Base-by-base conservation (phyloP, 2,888 invertebrate species). In the Rhorus exstirpatorius region DNA sequence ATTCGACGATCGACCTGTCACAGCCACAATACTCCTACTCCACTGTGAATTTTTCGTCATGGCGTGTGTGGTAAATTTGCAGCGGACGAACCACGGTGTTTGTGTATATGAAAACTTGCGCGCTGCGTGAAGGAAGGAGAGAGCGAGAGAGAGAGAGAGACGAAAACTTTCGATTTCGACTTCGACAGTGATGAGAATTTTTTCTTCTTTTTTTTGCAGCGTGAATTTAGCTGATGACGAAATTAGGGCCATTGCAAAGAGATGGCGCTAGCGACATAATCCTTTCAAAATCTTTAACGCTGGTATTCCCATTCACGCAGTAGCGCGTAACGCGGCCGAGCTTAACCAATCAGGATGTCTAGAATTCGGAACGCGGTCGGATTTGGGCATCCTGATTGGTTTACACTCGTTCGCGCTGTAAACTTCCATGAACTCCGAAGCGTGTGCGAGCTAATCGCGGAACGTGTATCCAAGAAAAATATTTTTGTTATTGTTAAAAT, bases 21-120 rank as follows among this genome's bases (percentile, higher is more conserved):
- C 87, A 85, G 86, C 87, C 84, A 88, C 87, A 84, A 83, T 87
- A 89, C 88, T 89, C 88, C 88, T 90, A 88, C 86, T 88, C 87
- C 87, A 87, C 86, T 87, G 83, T 80, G 83, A 88, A 88, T 87
- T 87, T 85, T 87, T 87, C 86, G 88, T 88, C 88, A 90, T 90
- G 87, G 88, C 88, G 87, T 87, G 87, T 79, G 82, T 79, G 82
- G 86, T 61, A 81, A 81, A 72, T 79, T 61, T 46, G 79, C 63
- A 77, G 81, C 79, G 79, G 83, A 84, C 81, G 77, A 84, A 83
- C 81, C 83, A 84, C 83, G 79, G 77, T 81, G 84, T 81, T 86
- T 86, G 83, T 84, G 51, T 83, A 81, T 76, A 14, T 14, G 44
- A 58, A 71, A 71, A 58, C 41, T 58, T 71, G 70, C 55, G 58